Conservation (phyloP, 2,113 vertebrate genomes). For the Tyto alba region DNA sequence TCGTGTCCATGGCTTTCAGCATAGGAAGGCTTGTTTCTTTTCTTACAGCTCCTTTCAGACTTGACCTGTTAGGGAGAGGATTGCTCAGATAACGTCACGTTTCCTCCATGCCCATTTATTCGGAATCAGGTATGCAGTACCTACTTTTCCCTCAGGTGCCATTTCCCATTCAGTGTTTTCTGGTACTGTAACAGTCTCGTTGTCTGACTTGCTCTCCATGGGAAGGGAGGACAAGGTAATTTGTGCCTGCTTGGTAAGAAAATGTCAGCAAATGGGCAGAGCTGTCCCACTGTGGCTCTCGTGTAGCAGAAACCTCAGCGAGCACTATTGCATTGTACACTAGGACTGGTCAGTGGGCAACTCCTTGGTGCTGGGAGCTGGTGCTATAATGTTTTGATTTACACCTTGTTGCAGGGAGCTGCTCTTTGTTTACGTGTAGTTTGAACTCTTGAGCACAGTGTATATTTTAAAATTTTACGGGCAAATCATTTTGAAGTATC, state of each 20-base stretch:
- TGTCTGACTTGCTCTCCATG: neutral
- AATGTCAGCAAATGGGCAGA: neutral
- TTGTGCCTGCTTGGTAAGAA: neutral
- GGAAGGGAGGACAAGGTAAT: neutral
- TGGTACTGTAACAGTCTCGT: neutral
- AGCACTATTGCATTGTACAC: constrained; percentile 42
- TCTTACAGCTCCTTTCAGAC: neutral
- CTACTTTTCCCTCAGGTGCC: constrained; percentile 28
- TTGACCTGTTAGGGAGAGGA: neutral
- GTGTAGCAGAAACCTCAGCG: constrained; percentile 53
- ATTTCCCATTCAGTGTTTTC: neutral
- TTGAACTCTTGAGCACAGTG: constrained; percentile 52
- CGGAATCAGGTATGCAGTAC: neutral
- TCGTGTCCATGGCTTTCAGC: neutral
- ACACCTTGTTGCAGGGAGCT: constrained; percentile 49
- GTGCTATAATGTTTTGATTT: constrained; percentile 58
- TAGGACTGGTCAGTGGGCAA: constrained; percentile 45
- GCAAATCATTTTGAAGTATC: constrained; percentile 1
- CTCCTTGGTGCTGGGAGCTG: constrained; percentile 67
- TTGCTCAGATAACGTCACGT: neutral
- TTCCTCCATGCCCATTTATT: neutral
- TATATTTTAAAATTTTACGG: constrained; percentile 21
- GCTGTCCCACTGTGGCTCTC: neutral
- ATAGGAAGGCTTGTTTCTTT: neutral
- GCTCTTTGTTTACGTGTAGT: constrained; percentile 49